These are phyloP conservation scores for Semicossyphus pulcher DNA, from an alignment of 2,113 vertebrate genomes.

Conservation along the genomic window DNA sequence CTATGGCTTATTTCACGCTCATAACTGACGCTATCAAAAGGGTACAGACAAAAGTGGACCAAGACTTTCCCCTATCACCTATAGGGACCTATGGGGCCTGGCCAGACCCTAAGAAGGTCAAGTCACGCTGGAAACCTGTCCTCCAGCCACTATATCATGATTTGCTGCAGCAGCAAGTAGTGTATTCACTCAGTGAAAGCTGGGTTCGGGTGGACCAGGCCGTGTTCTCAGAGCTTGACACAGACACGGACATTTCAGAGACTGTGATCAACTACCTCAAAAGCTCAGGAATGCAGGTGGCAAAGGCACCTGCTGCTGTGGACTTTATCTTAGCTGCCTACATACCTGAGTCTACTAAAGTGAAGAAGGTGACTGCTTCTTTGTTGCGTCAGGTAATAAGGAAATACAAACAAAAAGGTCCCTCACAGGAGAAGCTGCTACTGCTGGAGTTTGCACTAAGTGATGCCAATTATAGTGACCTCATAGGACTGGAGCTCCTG, in stretches of 20 bases:
- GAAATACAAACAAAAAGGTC: conserved; percentile 86
- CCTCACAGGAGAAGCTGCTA: conserved; percentile 87
- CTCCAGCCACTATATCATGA: conserved; percentile 91
- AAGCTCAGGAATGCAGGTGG: conserved; percentile 92
- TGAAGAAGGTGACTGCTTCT: conserved; percentile 89
- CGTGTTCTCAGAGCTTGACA: conserved; percentile 91
- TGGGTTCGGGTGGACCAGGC: conserved; percentile 91
- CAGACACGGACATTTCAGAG: conserved; percentile 81
- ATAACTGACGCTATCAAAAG: conserved; percentile 90
- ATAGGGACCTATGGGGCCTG: conserved; percentile 89
- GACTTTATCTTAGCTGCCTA: conserved; percentile 84
- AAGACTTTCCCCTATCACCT: conserved; percentile 87
- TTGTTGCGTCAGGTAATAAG: conserved; percentile 90
- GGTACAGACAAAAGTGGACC: conserved; percentile 87
- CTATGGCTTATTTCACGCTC: conserved; percentile 91
- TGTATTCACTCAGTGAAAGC: conserved; percentile 86
- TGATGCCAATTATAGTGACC: conserved; percentile 91
- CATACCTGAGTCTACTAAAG: conserved; percentile 68
- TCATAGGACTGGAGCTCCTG: conserved; percentile 94
- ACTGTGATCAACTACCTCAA: conserved; percentile 94
- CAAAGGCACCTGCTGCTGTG: conserved; percentile 87
- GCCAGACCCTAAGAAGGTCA: conserved; percentile 88
- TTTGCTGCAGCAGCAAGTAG: conserved; percentile 88
- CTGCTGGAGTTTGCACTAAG: conserved; percentile 93
- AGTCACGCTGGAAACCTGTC: conserved; percentile 90